These are phyloP conservation scores for Uropetala carovei DNA, from an alignment of 2,888 invertebrate species.

Conservation along the genomic window DNA sequence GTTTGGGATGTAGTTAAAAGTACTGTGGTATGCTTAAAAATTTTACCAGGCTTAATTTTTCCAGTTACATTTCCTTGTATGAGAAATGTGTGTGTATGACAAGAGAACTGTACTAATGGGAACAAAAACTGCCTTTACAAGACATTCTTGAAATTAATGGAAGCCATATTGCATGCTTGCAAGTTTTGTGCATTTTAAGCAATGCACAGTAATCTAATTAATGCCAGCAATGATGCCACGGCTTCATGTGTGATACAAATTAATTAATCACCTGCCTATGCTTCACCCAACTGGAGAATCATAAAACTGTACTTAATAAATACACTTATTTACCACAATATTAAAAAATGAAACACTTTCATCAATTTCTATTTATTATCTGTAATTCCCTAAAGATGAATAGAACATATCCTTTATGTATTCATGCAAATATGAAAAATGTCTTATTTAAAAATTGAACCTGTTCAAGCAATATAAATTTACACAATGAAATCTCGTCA, in stretches of 20 bases:
- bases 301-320: slow-evolving; percentile 53
- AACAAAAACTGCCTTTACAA: slow-evolving; percentile 59
- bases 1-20: not conserved
- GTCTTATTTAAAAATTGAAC: too few relatives aligned
- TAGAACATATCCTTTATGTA: too few relatives aligned
- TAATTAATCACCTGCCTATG: slow-evolving; percentile 51
- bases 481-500: too few relatives aligned
- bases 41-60: slow-evolving; percentile 25
- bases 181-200: slow-evolving; percentile 43
- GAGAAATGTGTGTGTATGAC: not conserved
- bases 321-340: not conserved
- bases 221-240: slow-evolving; percentile 44
- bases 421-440: too few relatives aligned
- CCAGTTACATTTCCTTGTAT: slow-evolving; percentile 14
- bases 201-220: slow-evolving; percentile 36
- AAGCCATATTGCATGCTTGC: slow-evolving; percentile 55
- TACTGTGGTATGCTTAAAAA: slow-evolving; percentile 38
- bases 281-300: slow-evolving; percentile 39
- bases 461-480: too few relatives aligned
- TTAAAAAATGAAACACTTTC: not conserved
- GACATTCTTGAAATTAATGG: slow-evolving; percentile 45
- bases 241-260: slow-evolving; percentile 57
- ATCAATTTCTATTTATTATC: not conserved
- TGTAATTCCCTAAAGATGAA: not conserved
- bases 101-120: slow-evolving; percentile 22